Evolutionary conservation across 35 echinoderm and acorn worm genomes (phyloP), one percentile per base, ranked within the genome.

Genomic region (Anneissia japonica): DNA sequence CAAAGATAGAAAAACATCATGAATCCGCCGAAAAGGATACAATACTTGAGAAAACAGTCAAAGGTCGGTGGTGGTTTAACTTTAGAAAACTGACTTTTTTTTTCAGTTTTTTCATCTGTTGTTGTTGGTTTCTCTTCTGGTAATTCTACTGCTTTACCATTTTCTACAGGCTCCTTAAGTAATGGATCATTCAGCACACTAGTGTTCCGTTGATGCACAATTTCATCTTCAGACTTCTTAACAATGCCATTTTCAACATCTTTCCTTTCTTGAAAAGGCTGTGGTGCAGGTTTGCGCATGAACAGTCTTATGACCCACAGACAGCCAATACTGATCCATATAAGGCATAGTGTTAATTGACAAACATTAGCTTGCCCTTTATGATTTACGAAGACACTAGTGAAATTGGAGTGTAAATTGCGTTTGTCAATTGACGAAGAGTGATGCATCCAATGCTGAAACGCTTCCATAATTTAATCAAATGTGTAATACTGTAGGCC

Each of bases 1-100:
- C 92, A 93, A 37, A 89, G 30, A 46, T 86, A 93, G 43, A 90
- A 93, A 32, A 75, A 86, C 33, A 93, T 34, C 87, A 93, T 84
- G 34, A 93, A 86, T 23, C 74, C 75, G 19, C 92, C 92, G 28
- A 93, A 85, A 9, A 84, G 30, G 72, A 72, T 79, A 34, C 73
- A 45, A 73, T 89, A 93, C 43, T 81, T 32, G 46, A 93, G 56
- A 74, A 93, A 93, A 5, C 82, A 35, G 34, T 93, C 87, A 74
- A 93, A 89, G 12, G 86, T 82, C 30, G 92, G 92, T 76, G 83
- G 92, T 43, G 92, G 83, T 74, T 89, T 86, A 46, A 90, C 73
- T 36, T 85, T 75, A 35, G 92, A 89, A 46, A 93, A 89, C 29
- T 80, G 79, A 12, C 10, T 86, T 85, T 76, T 81, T 0, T 23